Percentiles rank a stretch among this genome's conserved stretches.
Evolutionary conservation across 2,113 vertebrate species (phyloP).

Genomic region (Chitala chitala): DNA sequence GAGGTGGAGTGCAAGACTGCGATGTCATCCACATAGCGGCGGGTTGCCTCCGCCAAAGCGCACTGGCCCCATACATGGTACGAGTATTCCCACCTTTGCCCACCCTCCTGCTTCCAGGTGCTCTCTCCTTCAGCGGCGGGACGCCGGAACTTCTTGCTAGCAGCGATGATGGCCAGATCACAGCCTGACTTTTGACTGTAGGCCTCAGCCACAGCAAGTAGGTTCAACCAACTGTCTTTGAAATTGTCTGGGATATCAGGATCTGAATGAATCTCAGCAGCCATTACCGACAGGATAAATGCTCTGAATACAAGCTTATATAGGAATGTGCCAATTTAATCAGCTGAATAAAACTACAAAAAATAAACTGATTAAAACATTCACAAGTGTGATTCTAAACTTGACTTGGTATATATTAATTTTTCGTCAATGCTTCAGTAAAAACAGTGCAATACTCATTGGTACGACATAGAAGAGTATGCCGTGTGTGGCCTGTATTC

Average conservation of each 20-base stretch:
- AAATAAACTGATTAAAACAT: too few relatives aligned
- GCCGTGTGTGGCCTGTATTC: too few relatives aligned
- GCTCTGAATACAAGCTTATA: too few relatives aligned
- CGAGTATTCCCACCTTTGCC: slow-evolving; percentile 53
- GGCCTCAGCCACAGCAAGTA: slow-evolving; percentile 72
- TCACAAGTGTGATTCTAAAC: too few relatives aligned
- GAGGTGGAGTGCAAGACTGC: slow-evolving; percentile 77
- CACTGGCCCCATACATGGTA: slow-evolving; percentile 76
- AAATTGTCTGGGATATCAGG: slow-evolving; percentile 78
- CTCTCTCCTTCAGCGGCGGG: slow-evolving; percentile 39
- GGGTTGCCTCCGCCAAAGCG: slow-evolving; percentile 70
- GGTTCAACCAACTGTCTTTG: slow-evolving; percentile 76
- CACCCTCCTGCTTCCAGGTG: slow-evolving; percentile 44
- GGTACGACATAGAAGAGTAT: too few relatives aligned
- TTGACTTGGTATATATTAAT: too few relatives aligned
- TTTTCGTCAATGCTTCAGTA: too few relatives aligned
- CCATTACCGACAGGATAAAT: slow-evolving; percentile 47
- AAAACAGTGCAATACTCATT: too few relatives aligned
- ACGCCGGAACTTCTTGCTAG: slow-evolving; percentile 64
- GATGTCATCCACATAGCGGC: slow-evolving; percentile 81
- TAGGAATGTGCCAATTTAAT: slow-evolving; percentile 21
- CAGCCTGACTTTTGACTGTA: slow-evolving; percentile 80
- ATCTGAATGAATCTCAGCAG: slow-evolving; percentile 51
- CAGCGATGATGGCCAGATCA: slow-evolving; percentile 77
- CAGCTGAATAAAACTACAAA: slow-evolving; percentile 10